Percentiles rank a stretch among this genome's conserved stretches.
These are phyloP conservation scores for Clavelina lepadiformis DNA, from an alignment of 23 tunicate genomes.

Conservation along the genomic window DNA sequence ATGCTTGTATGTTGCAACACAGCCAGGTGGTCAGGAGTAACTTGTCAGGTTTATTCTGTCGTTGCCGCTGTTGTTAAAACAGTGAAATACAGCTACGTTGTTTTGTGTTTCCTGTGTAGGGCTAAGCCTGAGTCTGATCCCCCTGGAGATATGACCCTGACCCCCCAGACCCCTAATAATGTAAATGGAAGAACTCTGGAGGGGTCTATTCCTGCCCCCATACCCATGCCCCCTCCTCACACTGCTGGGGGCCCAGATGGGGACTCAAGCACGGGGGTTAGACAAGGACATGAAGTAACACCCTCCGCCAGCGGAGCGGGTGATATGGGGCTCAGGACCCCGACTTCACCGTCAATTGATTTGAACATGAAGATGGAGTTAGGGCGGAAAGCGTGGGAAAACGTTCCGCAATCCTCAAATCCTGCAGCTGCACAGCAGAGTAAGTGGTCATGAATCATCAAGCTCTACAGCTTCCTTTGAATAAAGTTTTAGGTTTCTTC, in stretches of 20 bases:
- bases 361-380: constrained; percentile 79
- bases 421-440: constrained; percentile 11
- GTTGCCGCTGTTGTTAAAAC: not conserved
- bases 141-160: constrained; percentile 57
- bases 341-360: constrained; percentile 79
- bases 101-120: constrained; percentile 44
- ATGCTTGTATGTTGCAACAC: no score
- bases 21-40: no score
- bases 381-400: constrained; percentile 87
- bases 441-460: constrained; percentile 21
- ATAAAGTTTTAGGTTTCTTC: no score
- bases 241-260: constrained; percentile 29
- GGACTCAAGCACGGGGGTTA: constrained; percentile 15
- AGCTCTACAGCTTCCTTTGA: no score
- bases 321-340: constrained; percentile 51
- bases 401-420: constrained; percentile 34
- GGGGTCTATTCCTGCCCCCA: constrained; percentile 55
- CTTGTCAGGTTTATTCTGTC: no score
- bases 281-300: constrained; percentile 28
- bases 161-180: constrained; percentile 56
- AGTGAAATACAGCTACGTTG: constrained; percentile 50
- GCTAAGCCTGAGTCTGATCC: constrained; percentile 44
- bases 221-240: constrained; percentile 20
- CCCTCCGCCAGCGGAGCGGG: constrained; percentile 34
- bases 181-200: constrained; percentile 26